These are phyloP conservation scores for Capreolus pygargus DNA, from an alignment of 2,113 vertebrate genomes.

Conservation along the genomic window DNA sequence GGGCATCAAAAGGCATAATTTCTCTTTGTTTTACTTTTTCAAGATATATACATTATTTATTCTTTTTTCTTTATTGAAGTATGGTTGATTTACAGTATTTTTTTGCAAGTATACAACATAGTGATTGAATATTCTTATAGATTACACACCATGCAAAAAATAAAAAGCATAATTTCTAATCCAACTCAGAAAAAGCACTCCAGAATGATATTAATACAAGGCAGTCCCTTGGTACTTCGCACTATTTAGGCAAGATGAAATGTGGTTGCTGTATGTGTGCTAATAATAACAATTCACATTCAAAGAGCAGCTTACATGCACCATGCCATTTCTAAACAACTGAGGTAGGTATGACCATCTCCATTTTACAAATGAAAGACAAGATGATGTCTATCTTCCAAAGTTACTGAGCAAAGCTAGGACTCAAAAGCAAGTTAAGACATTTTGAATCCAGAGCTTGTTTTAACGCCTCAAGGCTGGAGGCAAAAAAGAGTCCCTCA, in stretches of 20 bases:
- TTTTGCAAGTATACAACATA: neutral
- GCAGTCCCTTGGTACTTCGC: neutral
- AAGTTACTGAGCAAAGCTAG: neutral
- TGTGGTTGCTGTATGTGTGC: neutral
- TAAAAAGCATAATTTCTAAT: neutral
- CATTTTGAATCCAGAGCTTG: neutral
- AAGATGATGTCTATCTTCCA: neutral
- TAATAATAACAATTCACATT: constrained; percentile 5
- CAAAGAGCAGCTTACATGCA: neutral
- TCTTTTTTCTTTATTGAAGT: neutral
- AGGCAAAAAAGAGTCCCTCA: constrained; percentile 10
- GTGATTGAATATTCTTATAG: neutral
- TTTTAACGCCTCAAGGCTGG: neutral
- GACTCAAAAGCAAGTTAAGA: neutral
- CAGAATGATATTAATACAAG: constrained; percentile 13
- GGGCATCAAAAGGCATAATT: neutral
- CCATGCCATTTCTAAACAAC: constrained; percentile 3
- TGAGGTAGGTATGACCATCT: neutral
- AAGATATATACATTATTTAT: neutral
- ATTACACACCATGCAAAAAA: neutral
- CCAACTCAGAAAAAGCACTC: neutral
- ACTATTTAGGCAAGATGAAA: constrained; percentile 26
- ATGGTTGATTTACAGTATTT: neutral
- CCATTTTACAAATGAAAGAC: constrained; percentile 15
- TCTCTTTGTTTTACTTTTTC: neutral